These are phyloP conservation scores for Acronicta leporina DNA, from an alignment of 2,888 invertebrate genomes.

Conservation along the genomic window DNA sequence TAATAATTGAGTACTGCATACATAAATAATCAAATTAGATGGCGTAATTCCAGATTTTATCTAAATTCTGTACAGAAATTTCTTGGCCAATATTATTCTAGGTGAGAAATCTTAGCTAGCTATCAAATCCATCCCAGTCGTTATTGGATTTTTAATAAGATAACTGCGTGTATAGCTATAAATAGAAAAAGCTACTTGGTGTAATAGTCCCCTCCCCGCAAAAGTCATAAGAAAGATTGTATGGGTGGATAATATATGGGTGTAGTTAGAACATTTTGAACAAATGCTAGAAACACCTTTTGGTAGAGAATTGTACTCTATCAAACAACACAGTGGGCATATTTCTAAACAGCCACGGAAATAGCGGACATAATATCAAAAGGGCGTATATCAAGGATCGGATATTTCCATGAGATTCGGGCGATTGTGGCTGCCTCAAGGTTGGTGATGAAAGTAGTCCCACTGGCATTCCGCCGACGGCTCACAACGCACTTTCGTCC, in stretches of 20 bases:
- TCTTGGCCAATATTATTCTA: not conserved
- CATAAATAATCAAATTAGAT: not conserved
- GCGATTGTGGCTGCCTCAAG: constrained; percentile 66
- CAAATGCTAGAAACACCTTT: too few species aligned
- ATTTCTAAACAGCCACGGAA: constrained; percentile 45
- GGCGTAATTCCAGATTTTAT: not conserved
- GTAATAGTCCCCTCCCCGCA: too few species aligned
- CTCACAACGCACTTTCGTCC: constrained; percentile 76
- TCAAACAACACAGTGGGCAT: constrained; percentile 17
- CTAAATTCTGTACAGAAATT: not conserved
- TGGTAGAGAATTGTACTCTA: constrained; percentile 4
- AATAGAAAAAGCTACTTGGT: too few species aligned
- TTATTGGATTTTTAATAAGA: too few species aligned
- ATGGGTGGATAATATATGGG: too few species aligned
- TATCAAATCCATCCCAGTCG: too few species aligned
- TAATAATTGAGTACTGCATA: constrained; percentile 1
- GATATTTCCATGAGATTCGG: constrained; percentile 69
- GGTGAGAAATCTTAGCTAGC: not conserved
- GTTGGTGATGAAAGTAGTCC: constrained; percentile 74
- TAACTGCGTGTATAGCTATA: too few species aligned
- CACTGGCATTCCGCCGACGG: constrained; percentile 74
- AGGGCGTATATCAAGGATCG: constrained; percentile 57
- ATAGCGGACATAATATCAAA: constrained; percentile 30
- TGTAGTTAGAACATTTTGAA: too few species aligned
- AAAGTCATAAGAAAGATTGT: too few species aligned